Percentiles rank a stretch among this genome's conserved stretches.
Conservation (phyloP, 2,113 vertebrate species). For the Microtus pennsylvanicus region DNA sequence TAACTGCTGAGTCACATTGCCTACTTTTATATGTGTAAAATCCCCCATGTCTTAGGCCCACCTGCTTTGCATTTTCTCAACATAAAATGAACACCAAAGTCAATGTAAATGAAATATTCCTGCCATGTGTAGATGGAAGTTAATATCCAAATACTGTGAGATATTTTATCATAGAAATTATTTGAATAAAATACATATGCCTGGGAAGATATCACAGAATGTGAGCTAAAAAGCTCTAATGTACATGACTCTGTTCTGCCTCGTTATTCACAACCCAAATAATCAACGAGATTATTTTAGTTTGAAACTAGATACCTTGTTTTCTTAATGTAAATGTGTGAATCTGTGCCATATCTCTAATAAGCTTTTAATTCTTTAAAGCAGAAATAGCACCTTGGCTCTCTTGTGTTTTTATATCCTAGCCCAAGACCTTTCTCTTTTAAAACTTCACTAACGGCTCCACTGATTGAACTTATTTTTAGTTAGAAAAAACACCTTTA, state of each 20-base stretch:
- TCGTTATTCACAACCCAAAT: not conserved
- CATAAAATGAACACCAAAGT: not conserved
- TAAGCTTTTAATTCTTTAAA: slow-evolving; percentile 37
- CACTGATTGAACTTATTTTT: not conserved
- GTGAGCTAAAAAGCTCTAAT: not conserved
- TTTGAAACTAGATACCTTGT: not conserved
- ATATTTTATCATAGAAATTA: slow-evolving; percentile 4
- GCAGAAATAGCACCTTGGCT: not conserved
- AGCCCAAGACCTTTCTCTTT: not conserved
- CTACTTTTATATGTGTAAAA: not conserved
- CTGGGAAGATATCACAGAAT: not conserved
- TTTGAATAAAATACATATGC: not conserved
- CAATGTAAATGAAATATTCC: slow-evolving; percentile 7
- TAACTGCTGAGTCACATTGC: not conserved
- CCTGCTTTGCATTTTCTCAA: not conserved
- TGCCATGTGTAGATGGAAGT: not conserved
- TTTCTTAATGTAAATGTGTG: not conserved
- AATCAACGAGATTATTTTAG: not conserved
- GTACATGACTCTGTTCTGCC: not conserved
- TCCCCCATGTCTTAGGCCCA: slow-evolving; percentile 10
- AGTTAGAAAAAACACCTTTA: not conserved
- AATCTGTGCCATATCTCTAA: not conserved
- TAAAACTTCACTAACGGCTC: not conserved
- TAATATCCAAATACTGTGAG: not conserved
- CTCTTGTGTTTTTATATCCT: not conserved